Evolutionary conservation across 2,797 vertebrate species (phyloP), one percentile per base, ranked within the genome.

Genomic region (Leptoclinus maculatus): DNA sequence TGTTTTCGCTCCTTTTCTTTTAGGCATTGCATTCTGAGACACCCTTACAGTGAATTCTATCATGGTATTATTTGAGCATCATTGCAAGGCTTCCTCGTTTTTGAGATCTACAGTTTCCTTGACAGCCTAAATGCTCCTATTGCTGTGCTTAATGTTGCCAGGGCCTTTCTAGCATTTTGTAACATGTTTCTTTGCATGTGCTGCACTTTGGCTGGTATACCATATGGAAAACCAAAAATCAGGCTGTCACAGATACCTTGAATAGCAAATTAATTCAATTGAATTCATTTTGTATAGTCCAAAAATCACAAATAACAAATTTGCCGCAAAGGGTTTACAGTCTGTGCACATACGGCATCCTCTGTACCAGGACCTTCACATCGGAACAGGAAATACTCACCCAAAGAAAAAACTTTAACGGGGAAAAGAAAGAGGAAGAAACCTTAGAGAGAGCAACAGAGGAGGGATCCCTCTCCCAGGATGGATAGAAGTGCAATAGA

Each of bases 1-100:
- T 87, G 88, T 91, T 89, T 82, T 84, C 53, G 39, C 77, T 82
- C 57, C 74, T 80, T 88, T 90, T 87, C 84, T 89, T 90, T 81
- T 76, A 79, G 80, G 78, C 66, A 25, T 69, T 81, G 74, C 79
- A 84, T 91, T 71, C 75, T 78, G 59, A 91, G 79, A 91, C 79
- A 77, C 54, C 69, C 85, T 87, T 74, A 79, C 79, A 84, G 74
- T 80, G 72, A 83, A 84, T 89, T 87, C 67, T 74, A 77, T 89
- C 66, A 73, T 74, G 71, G 60, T 82, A 65, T 76, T 90, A 88
- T 89, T 77, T 57, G 58, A 89, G 79, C 67, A 81, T 82, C 67
- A 65, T 83, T 90, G 86, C 85, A 71, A 89, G 81, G 82, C 79
- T 83, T 84, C 77, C 66, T 82, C 39, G 47, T 80, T 65, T 67